phyloP scores from a whole-genome alignment of 2,797 vertebrate genomes.

The Cyprinella venusta region DNA sequence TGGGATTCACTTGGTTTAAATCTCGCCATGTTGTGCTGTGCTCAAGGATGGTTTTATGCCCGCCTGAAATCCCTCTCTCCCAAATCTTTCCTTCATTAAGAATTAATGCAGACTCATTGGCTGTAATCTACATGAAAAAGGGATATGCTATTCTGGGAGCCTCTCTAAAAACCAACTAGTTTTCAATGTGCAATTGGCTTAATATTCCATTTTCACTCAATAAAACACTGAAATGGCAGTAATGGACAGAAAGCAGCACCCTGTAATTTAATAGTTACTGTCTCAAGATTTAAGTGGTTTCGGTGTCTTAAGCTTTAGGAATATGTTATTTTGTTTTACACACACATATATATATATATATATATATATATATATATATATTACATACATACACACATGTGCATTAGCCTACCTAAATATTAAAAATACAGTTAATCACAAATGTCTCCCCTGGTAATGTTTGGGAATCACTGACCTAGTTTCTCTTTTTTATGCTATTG shows the following conservation, averaged over 20 bases:
- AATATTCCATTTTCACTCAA: slow-evolving; percentile 16
- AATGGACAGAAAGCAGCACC: not conserved
- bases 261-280: not conserved
- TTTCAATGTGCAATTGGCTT: slow-evolving; percentile 33
- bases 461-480: not conserved
- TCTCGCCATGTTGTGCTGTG: slow-evolving; percentile 17
- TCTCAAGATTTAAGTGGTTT: not conserved
- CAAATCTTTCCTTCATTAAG: slow-evolving; percentile 25
- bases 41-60: slow-evolving; percentile 9
- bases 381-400: not conserved
- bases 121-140: slow-evolving; percentile 53
- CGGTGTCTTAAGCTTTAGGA: not conserved
- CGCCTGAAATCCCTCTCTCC: not conserved
- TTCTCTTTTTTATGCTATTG: not conserved
- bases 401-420: not conserved
- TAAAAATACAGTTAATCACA: too few relatives aligned
- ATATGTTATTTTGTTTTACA: not conserved
- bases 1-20: slow-evolving; percentile 36
- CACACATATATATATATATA: not conserved
- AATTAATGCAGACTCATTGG: slow-evolving; percentile 20
- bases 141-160: slow-evolving; percentile 51
- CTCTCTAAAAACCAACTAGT: slow-evolving; percentile 51
- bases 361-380: not conserved
- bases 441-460: not conserved
- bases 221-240: not conserved